Conservation (phyloP, 2,113 vertebrate species). For the Muntiacus muntjak region DNA sequence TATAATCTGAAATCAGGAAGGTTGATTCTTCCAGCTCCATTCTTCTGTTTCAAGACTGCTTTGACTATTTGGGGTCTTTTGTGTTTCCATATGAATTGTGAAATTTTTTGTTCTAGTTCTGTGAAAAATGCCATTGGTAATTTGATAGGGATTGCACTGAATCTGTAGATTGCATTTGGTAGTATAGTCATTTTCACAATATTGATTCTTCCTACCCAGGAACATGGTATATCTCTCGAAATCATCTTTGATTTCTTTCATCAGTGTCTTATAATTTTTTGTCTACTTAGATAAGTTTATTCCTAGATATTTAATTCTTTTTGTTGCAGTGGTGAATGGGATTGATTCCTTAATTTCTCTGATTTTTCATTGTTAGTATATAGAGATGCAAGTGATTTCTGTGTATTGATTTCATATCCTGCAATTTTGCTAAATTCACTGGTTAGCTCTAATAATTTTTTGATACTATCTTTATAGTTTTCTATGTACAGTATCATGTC, state of each 20-base stretch:
- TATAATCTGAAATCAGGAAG: not conserved
- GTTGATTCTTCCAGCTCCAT: not conserved
- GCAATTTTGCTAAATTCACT: not conserved
- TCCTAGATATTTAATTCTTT: no score
- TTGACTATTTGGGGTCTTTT: not conserved
- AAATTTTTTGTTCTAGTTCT: not conserved
- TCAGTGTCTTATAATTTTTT: not conserved
- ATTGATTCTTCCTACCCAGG: not conserved
- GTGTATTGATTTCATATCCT: not conserved
- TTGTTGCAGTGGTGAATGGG: no score
- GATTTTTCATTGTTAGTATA: not conserved
- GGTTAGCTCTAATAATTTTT: not conserved
- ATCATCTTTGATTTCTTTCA: not conserved
- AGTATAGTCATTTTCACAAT: not conserved
- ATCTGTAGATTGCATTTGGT: not conserved
- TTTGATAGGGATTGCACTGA: accelerated
- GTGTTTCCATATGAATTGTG: not conserved
- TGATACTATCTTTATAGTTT: not conserved
- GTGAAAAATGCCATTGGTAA: not conserved
- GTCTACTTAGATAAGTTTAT: not conserved
- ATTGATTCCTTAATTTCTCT: no score
- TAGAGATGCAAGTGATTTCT: not conserved
- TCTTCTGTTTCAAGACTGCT: not conserved
- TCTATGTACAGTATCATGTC: not conserved
- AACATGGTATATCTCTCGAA: not conserved